Evolutionary conservation across 2,888 invertebrate species (phyloP), one percentile per base, ranked within the genome.

Genomic region (Cataglyphis albicans): DNA sequence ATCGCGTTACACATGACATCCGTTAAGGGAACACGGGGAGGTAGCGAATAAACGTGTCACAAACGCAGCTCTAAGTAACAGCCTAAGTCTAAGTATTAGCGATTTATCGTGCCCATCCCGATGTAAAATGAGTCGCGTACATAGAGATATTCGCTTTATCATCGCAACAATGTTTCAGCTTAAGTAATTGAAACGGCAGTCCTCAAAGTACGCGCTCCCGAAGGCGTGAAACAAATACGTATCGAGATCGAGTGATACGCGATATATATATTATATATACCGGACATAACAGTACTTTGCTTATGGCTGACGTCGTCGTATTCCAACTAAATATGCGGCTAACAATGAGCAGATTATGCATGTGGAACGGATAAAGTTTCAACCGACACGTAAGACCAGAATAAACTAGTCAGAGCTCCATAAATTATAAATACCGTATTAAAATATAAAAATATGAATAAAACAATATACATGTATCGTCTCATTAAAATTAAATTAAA

Each of bases 251-350:
- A 59, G 35, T 73, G 89, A 89, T 87, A 89, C 85, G 82, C 83
- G 87, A 87, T 89, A 63, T 85, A 72, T 76, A 64, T 82, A 81
- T 86, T 80, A 18, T 6, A 18, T 6, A 63, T 84, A 87, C 76
- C 74, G 80, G 72, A 86, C 84, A 82, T 89, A 88, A 88, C 88
- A 88, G 89, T 88, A 88, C 87, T 70, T 87, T 68, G 87, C 74
- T 89, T 84, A 84, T 86, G 86, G 86, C 82, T 64, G 25, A 82
- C 57, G 29, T 67, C 81, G 84, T 83, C 84, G 89, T 76, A 82
- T 84, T 72, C 88, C 81, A 84, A 81, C 86, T 87, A 88, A 85
- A 88, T 89, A 87, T 87, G 83, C 82, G 84, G 83, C 87, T 83
- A 86, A 87, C 89, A 88, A 89, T 89, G 83, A 84, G 65, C 85